These are phyloP conservation scores for Lynx canadensis DNA, from an alignment of 2,113 vertebrate species.

Conservation along the genomic window DNA sequence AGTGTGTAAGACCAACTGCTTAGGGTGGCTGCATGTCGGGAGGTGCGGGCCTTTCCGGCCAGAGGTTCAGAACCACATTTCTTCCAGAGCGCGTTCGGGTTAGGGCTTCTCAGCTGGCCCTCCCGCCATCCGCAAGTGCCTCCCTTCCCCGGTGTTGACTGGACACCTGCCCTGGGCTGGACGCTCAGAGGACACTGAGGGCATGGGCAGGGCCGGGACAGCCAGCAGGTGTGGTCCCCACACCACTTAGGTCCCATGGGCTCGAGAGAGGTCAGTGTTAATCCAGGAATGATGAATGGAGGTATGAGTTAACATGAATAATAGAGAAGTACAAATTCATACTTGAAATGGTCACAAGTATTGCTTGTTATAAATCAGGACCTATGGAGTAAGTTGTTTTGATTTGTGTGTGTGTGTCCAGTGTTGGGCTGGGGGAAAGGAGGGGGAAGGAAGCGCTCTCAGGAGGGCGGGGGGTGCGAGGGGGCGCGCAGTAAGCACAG, in stretches of 20 bases:
- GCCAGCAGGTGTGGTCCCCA: fast-evolving
- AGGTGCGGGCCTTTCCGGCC: not conserved
- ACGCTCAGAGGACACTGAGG: not conserved
- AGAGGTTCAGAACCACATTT: not conserved
- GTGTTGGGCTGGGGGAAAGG: not conserved
- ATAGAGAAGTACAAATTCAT: not conserved
- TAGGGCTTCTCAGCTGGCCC: not conserved
- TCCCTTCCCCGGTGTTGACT: not conserved
- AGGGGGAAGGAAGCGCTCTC: too few species aligned
- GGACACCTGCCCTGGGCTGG: not conserved
- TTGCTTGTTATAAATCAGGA: not conserved
- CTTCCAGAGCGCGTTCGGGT: not conserved
- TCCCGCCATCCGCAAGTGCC: not conserved
- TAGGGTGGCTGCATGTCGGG: not conserved
- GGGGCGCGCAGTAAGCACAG: not conserved
- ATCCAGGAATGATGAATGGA: not conserved
- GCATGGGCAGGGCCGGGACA: not conserved
- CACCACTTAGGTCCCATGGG: not conserved
- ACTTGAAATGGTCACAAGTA: not conserved
- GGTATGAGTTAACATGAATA: conserved; percentile 8
- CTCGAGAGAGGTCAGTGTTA: not conserved
- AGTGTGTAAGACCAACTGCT: too few species aligned
- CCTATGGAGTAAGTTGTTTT: not conserved
- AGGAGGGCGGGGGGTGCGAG: not conserved
- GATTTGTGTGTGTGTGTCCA: not conserved